Conservation (phyloP, 2,797 vertebrate genomes). For the Dermochelys coriacea region DNA sequence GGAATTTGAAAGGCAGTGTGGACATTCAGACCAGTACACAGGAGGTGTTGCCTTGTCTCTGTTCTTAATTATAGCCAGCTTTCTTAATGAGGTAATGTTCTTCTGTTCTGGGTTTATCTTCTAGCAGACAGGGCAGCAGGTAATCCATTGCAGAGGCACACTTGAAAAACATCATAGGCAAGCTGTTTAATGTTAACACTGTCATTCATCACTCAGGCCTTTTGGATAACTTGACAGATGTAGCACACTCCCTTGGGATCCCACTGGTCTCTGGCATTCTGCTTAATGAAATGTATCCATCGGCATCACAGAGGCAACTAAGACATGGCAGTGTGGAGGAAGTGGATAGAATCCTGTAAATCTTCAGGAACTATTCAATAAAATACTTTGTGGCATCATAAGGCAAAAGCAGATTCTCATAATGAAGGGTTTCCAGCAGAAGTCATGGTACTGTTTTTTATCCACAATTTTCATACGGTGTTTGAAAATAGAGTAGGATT, state of each 20-base stretch:
- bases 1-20: constrained; percentile 41
- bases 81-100: constrained; percentile 76
- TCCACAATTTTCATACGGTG: constrained; percentile 51
- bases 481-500: constrained; percentile 7
- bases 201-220: constrained; percentile 68
- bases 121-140: constrained; percentile 71
- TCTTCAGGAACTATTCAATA: constrained; percentile 80
- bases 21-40: constrained; percentile 11
- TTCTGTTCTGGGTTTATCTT: constrained; percentile 68
- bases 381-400: constrained; percentile 68
- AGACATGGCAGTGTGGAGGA: constrained; percentile 74
- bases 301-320: constrained; percentile 67
- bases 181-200: constrained; percentile 68
- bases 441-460: constrained; percentile 56
- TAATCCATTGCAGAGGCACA: constrained; percentile 68
- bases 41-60: constrained; percentile 58
- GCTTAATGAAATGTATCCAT: constrained; percentile 68
- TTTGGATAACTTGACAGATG: constrained; percentile 63
- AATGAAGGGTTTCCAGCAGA: constrained; percentile 46
- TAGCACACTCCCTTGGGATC: constrained; percentile 57
- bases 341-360: constrained; percentile 73
- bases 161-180: constrained; percentile 66
- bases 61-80: constrained; percentile 73
- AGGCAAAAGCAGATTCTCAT: constrained; percentile 67
- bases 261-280: constrained; percentile 53